Evolutionary conservation across 2,888 invertebrate genomes (phyloP).

Genomic region (Pomacea canaliculata): DNA sequence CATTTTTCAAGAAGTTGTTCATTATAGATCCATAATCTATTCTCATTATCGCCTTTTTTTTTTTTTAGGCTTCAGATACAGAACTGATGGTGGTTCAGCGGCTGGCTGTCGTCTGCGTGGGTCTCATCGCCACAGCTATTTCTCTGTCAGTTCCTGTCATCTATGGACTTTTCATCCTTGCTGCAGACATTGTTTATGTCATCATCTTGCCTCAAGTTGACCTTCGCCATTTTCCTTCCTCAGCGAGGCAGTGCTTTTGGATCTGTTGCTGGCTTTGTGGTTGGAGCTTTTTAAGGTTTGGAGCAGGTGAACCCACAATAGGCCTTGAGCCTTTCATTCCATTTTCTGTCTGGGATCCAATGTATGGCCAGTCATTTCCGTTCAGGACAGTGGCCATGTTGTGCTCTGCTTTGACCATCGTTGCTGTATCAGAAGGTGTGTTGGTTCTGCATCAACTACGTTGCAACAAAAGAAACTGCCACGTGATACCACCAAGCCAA

Average conservation of each 20-base stretch:
- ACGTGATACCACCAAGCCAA: not conserved
- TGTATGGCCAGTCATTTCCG: slow-evolving; percentile 85
- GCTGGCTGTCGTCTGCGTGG: slow-evolving; percentile 36
- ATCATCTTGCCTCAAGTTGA: slow-evolving; percentile 57
- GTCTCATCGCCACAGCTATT: slow-evolving; percentile 37
- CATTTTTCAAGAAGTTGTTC: too few relatives aligned
- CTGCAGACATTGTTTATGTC: slow-evolving; percentile 58
- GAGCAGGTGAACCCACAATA: slow-evolving; percentile 80
- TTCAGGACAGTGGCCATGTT: slow-evolving; percentile 95
- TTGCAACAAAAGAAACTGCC: not conserved
- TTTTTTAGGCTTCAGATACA: slow-evolving; percentile 8
- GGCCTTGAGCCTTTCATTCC: slow-evolving; percentile 77
- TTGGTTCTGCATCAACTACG: not conserved
- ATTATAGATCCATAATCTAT: too few relatives aligned
- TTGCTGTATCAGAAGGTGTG: slow-evolving; percentile 38
- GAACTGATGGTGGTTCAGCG: slow-evolving; percentile 46
- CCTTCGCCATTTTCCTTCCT: slow-evolving; percentile 40
- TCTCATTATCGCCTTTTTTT: not conserved
- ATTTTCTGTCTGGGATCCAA: slow-evolving; percentile 74
- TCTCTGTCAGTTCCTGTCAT: slow-evolving; percentile 41
- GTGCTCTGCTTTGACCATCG: slow-evolving; percentile 73
- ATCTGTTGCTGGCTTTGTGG: slow-evolving; percentile 32
- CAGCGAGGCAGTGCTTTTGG: slow-evolving; percentile 43
- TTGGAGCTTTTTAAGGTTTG: slow-evolving; percentile 27
- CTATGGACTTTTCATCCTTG: slow-evolving; percentile 49